phyloP scores from a whole-genome alignment of 1,140 invertebrate genomes.

The Heliconius nattereri region DNA sequence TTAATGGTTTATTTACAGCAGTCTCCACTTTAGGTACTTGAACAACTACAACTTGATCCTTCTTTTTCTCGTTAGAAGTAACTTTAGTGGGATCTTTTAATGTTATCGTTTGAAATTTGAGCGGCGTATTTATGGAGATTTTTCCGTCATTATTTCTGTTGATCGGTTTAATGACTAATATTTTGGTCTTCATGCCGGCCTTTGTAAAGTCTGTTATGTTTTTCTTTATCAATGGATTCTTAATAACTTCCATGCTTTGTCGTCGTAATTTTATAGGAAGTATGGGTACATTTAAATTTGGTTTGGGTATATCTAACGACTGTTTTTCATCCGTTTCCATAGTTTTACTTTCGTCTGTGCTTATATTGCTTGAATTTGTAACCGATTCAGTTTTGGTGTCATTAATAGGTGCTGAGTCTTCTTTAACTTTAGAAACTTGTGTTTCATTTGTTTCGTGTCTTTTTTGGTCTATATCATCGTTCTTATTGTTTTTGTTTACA shows the following conservation, averaged over 20 bases:
- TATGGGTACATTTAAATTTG: conserved; percentile 54
- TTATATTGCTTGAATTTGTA: background rate
- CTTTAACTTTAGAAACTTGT: conserved; percentile 2
- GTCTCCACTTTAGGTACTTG: conserved; percentile 69
- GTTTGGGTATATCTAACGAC: conserved; percentile 31
- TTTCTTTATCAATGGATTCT: conserved; percentile 73
- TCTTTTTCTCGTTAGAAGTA: conserved; percentile 55
- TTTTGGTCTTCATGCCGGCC: conserved; percentile 74
- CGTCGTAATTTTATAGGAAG: conserved; percentile 68
- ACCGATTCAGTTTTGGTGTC: background rate
- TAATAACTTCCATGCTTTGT: conserved; percentile 69
- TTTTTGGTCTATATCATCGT: conserved; percentile 7
- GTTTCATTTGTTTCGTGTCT: conserved; percentile 1
- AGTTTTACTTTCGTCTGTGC: background rate
- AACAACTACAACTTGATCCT: conserved; percentile 67
- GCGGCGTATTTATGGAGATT: conserved; percentile 49
- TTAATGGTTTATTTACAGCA: conserved; percentile 36
- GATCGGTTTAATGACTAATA: conserved; percentile 74
- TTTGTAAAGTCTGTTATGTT: conserved; percentile 73
- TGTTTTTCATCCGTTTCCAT: background rate
- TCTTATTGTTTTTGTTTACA: background rate
- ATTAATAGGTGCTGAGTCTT: background rate
- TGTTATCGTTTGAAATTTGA: conserved; percentile 76
- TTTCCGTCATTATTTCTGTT: conserved; percentile 63
- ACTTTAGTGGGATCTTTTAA: conserved; percentile 63